These are phyloP conservation scores for Danio tinwini DNA, from an alignment of 2,797 vertebrate species.

Conservation along the genomic window DNA sequence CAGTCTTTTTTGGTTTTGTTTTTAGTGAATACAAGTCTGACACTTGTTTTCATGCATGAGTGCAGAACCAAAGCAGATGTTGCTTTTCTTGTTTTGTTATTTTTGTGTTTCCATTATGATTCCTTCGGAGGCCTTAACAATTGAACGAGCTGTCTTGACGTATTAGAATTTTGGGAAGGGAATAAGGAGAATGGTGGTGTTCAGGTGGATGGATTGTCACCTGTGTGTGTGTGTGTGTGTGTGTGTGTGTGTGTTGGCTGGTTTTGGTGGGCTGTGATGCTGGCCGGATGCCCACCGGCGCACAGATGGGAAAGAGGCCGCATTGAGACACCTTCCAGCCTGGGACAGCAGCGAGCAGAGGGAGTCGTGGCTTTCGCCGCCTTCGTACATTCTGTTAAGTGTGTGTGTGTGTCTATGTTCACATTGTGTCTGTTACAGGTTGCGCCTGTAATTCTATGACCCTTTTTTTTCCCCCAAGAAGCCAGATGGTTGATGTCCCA, in stretches of 20 bases:
- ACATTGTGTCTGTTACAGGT: conserved; percentile 45
- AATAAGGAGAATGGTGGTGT: background rate
- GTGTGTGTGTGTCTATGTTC: conserved; percentile 11
- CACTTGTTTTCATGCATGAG: background rate
- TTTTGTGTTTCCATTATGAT: background rate
- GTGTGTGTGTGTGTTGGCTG: conserved; percentile 27
- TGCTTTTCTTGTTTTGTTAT: background rate
- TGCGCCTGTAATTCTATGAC: conserved; percentile 34
- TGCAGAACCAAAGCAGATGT: background rate
- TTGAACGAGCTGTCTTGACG: background rate
- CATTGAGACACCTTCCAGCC: conserved; percentile 69
- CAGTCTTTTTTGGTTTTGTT: background rate
- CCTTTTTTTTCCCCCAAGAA: conserved; percentile 14
- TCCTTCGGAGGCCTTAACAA: background rate
- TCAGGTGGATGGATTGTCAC: conserved; percentile 21
- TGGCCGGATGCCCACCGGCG: conserved; percentile 40
- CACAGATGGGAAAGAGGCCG: conserved; percentile 56
- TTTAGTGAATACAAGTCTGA: background rate
- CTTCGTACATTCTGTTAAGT: conserved; percentile 75
- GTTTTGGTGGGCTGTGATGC: conserved; percentile 38
- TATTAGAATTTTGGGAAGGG: background rate
- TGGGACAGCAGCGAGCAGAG: conserved; percentile 63
- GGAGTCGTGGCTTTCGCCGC: conserved; percentile 76
- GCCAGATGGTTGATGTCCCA: conserved; percentile 48
- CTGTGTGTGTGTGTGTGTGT: conserved; percentile 19